phyloP scores from a whole-genome alignment of 64 coral and sea anemone genomes.

The Montipora cactus region DNA sequence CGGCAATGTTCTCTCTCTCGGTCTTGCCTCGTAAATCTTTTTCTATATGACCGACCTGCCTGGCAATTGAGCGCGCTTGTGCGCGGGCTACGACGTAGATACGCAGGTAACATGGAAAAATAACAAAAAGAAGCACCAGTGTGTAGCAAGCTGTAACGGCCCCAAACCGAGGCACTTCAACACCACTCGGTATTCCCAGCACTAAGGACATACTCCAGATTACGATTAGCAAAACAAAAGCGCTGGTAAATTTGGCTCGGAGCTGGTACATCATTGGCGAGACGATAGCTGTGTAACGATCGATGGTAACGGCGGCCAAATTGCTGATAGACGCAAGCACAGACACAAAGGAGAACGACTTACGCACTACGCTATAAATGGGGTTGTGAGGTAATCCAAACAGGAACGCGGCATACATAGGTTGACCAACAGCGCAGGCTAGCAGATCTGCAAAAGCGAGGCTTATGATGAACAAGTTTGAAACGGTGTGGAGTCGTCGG shows the following conservation, averaged over 20 bases:
- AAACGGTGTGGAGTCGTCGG: constrained; percentile 78
- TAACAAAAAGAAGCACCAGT: constrained; percentile 51
- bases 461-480: constrained; percentile 90
- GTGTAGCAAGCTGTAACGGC: constrained; percentile 59
- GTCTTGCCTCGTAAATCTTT: constrained; percentile 21
- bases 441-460: constrained; percentile 88
- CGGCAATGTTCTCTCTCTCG: constrained; percentile 79
- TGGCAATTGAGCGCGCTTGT: constrained; percentile 76
- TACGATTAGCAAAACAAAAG: constrained; percentile 41
- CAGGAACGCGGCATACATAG: constrained; percentile 83
- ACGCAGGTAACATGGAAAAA: constrained; percentile 79
- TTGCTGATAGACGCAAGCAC: constrained; percentile 90
- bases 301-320: constrained; percentile 84
- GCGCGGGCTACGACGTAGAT: constrained; percentile 81
- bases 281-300: constrained; percentile 91
- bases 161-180: background rate
- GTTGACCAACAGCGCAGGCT: constrained; percentile 84
- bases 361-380: constrained; percentile 50
- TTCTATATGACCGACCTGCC: constrained; percentile 60
- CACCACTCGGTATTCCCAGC: constrained; percentile 63
- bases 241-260: constrained; percentile 46
- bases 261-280: constrained; percentile 77
- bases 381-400: constrained; percentile 52
- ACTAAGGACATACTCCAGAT: constrained; percentile 73
- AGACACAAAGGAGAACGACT: constrained; percentile 86